phyloP scores from a whole-genome alignment of 2,888 invertebrate genomes.

The Hymenopus coronatus region DNA sequence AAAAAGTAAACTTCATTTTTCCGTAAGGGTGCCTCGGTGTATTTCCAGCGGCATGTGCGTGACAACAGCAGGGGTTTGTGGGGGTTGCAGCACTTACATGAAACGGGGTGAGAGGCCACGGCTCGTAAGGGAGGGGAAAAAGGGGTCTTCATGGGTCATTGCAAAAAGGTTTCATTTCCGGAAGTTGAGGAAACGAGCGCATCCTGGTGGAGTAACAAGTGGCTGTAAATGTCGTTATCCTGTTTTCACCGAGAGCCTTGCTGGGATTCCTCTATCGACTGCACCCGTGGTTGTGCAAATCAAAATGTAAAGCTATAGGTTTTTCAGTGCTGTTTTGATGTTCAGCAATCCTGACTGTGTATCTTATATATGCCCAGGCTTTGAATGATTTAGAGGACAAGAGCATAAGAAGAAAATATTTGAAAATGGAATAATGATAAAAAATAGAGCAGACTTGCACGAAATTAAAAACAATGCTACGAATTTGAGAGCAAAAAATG shows the following conservation, averaged over 20 bases:
- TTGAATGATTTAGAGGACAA: too few relatives aligned
- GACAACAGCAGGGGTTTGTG: not conserved
- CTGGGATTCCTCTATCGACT: not conserved
- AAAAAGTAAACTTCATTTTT: not conserved
- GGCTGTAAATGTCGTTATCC: not conserved
- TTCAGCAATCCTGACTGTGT: not conserved
- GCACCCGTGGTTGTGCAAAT: not conserved
- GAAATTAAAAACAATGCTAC: too few relatives aligned
- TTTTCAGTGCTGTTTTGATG: not conserved
- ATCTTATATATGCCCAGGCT: too few relatives aligned
- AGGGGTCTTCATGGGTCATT: slow-evolving; percentile 11
- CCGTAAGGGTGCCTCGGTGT: not conserved
- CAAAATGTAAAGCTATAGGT: not conserved
- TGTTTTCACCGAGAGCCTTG: not conserved
- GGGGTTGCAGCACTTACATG: not conserved
- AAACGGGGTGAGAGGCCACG: not conserved
- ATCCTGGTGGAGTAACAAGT: not conserved
- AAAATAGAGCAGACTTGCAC: too few relatives aligned
- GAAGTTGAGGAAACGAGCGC: slow-evolving; percentile 2
- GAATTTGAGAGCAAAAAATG: too few relatives aligned
- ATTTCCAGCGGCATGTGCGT: not conserved
- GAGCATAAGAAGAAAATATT: too few relatives aligned
- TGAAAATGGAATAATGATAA: too few relatives aligned
- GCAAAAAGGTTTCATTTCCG: slow-evolving; percentile 1
- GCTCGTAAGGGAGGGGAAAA: not conserved